Evolutionary conservation across 2,888 invertebrate genomes (phyloP), one percentile per base, ranked within the genome.

Genomic region (Dilophus febrilis): DNA sequence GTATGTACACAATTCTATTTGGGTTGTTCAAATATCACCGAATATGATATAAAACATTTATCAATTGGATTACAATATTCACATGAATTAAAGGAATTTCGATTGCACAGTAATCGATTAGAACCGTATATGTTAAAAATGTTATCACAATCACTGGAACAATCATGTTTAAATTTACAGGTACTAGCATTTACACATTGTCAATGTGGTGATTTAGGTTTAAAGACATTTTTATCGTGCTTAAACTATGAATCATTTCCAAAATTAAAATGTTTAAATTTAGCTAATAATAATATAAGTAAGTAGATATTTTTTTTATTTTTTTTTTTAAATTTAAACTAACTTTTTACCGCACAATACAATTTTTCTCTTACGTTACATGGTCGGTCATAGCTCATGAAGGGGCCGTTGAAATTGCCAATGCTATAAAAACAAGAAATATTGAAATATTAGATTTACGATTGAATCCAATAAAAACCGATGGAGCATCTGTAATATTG

Each of bases 271-370:
- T 43, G 44, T 5, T 49, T 62, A 5, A 53, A 57, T 44, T 47
- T 62, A 33, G 57, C 54, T 19, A 60, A 62, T 46, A 62, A 62
- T 45, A 54, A 53, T 44, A 55, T 62, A 16, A 50, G 61, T 61
- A 42, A 45, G 53, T 44, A 11, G 8, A 11, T 8, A 14, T 19
- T 22, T 7, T 29, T 6, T 6, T 6, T 22, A 22, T 22, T 6
- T 22, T 22, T 22, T 6, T 6, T 30, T 14, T 13, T 30, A 30
- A 30, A 30, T 4, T 30, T 13, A 7, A 14, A 5, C 11, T 14
- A 14, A 30, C 11, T 30, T 10, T 13, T 5, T 13, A n/a, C n/a
- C n/a, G n/a, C n/a, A n/a, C n/a, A n/a, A n/a, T n/a, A n/a, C n/a
- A n/a, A n/a, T n/a, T n/a, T n/a, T n/a, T n/a, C n/a, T n/a, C n/a